These are phyloP conservation scores for Cyprinella venusta DNA, from an alignment of 2,797 vertebrate species.

Conservation along the genomic window DNA sequence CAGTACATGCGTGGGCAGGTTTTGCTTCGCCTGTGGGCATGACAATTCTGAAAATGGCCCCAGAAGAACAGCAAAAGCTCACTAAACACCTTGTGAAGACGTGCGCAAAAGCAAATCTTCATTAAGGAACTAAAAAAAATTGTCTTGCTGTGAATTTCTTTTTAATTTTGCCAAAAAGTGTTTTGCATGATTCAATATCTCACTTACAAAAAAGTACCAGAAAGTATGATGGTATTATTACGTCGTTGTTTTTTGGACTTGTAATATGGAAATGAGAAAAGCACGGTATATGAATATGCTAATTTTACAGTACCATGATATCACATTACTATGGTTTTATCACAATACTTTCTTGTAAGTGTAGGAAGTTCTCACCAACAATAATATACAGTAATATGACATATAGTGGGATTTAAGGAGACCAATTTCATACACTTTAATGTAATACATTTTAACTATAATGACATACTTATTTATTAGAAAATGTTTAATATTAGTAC, in stretches of 20 bases:
- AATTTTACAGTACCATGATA: neutral
- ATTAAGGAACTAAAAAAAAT: neutral
- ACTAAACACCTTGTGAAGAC: neutral
- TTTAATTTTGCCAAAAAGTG: neutral
- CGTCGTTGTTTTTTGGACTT: neutral
- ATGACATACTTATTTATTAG: neutral
- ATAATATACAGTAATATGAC: neutral
- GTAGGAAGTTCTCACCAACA: too few species aligned
- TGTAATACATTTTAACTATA: neutral
- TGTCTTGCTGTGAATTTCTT: neutral
- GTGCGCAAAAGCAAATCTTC: neutral
- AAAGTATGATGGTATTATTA: neutral
- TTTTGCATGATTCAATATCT: neutral
- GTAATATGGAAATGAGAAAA: neutral
- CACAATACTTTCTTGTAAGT: too few species aligned
- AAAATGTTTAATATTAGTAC: neutral
- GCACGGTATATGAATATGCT: neutral
- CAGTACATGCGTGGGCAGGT: conserved; percentile 14
- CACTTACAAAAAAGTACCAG: neutral
- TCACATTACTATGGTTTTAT: neutral
- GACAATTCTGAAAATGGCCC: neutral
- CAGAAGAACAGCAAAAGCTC: neutral
- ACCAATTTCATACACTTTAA: too few species aligned
- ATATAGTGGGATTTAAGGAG: neutral
- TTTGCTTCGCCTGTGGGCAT: conserved; percentile 7